Base-by-base conservation (phyloP, 2,888 invertebrate species). In the Gastracanthus pulcherrimus region DNA sequence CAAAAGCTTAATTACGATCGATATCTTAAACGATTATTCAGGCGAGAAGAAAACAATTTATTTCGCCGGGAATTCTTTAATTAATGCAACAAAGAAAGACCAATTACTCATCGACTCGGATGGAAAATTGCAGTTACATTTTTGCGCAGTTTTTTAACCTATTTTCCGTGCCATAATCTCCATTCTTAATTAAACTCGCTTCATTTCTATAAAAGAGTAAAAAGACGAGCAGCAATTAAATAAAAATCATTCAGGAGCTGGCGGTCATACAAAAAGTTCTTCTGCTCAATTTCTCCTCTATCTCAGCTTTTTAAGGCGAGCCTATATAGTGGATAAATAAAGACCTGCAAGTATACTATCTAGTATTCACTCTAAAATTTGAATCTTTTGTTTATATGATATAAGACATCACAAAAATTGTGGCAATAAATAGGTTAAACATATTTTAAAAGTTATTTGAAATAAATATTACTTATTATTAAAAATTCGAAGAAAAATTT, bases 31-130 rank as follows among this genome's bases (percentile, higher is more conserved):
- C 31, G 60, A 64, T 64, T 36, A 34, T 38, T 34, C 64, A 19
- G 13, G 19, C 19, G 3, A 19, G 31, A 36, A n/a, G 7, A 9
- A 64, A 64, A 34, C 19, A 19, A 36, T 64, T 64, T 64, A 19
- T 64, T 34, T 64, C 55, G 55, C 55, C 36, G 31, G 19, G 64
- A 64, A 34, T 23, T 31, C 64, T 34, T 64, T 64, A 64, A 64
- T 19, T 64, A 64, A 64, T 19, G 64, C 29, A 67, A 16, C 45
- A 38, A 31, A 48, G 26, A 41, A 19, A 29, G 31, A 19, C 34
- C 23, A 26, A 71, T 55, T 55, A 55, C 55, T 55, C 55, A 55
- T 55, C 55, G 55, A 26, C 19, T 19, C 19, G 51, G 6, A n/a
- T 19, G 26, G 26, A 55, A 55, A 55, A 55, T 55, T 11, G 11